A percentile compares a stretch with the other conserved stretches of the same genome.
These are phyloP conservation scores for Megalopta genalis DNA, from an alignment of 1,140 invertebrate genomes.

Conservation along the genomic window DNA sequence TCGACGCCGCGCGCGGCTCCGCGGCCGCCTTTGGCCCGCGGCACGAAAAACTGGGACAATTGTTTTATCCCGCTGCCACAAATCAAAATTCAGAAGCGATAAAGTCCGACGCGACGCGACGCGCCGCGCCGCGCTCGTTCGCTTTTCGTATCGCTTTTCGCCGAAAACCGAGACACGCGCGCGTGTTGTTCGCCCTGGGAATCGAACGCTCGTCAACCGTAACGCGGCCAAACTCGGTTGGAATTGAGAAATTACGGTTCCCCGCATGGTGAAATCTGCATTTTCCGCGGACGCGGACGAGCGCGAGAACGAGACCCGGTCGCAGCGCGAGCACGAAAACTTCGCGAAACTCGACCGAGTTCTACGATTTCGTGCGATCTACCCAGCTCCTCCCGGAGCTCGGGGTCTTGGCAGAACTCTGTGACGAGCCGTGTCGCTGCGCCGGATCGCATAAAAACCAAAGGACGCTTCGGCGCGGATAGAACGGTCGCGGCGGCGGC, in stretches of 20 bases:
- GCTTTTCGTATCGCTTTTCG: too few species aligned
- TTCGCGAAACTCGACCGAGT: background rate
- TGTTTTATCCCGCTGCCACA: too few species aligned
- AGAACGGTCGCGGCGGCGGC: background rate
- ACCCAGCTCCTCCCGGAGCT: too few species aligned
- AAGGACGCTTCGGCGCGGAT: background rate
- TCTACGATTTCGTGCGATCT: background rate
- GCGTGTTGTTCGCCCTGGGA: too few species aligned
- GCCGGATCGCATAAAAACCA: background rate
- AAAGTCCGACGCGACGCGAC: background rate
- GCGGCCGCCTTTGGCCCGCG: too few species aligned
- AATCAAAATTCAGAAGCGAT: background rate
- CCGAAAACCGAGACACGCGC: too few species aligned
- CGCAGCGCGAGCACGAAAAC: too few species aligned
- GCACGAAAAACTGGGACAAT: too few species aligned
- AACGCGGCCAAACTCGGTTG: background rate
- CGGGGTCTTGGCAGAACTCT: background rate
- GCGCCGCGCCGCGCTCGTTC: too few species aligned
- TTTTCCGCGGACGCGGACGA: background rate
- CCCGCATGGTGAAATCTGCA: background rate
- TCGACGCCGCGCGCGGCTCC: too few species aligned
- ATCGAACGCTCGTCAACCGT: background rate
- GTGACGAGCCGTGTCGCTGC: background rate
- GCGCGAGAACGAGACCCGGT: background rate
- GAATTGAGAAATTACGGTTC: background rate